Conservation (phyloP, 2,888 invertebrate species). For the Orthonychiurus folsomi region DNA sequence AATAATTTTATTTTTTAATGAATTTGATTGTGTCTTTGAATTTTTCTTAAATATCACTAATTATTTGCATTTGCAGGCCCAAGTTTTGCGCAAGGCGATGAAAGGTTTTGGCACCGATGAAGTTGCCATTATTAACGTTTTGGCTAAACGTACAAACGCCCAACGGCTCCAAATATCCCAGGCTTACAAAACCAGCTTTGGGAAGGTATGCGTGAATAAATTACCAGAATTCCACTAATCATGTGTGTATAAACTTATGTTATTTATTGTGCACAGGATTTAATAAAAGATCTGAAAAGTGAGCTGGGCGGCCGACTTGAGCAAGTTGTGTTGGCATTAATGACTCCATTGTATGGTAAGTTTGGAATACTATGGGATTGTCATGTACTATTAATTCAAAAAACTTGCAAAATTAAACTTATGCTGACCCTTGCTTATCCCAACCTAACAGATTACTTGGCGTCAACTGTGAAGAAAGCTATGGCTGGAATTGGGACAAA, state of each 20-base stretch:
- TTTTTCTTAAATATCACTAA: no score
- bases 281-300: slow-evolving; percentile 70
- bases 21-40: no score
- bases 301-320: slow-evolving; percentile 84
- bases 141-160: slow-evolving; percentile 70
- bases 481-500: slow-evolving; percentile 76
- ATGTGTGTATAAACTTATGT: slow-evolving; percentile 4
- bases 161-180: slow-evolving; percentile 75
- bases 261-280: slow-evolving; percentile 50
- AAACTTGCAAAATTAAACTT: no score
- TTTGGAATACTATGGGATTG: no score
- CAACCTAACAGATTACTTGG: slow-evolving; percentile 72
- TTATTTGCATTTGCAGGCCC: no score
- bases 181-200: slow-evolving; percentile 77
- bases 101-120: slow-evolving; percentile 81
- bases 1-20: no score
- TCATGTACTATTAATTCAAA: no score
- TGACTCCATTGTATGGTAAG: slow-evolving; percentile 74
- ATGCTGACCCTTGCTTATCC: no score
- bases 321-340: slow-evolving; percentile 67
- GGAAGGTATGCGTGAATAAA: slow-evolving; percentile 58
- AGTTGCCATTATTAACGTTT: slow-evolving; percentile 72
- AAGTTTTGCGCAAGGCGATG: slow-evolving; percentile 76
- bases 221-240: background rate
- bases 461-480: slow-evolving; percentile 72